These are phyloP conservation scores for Callopanchax toddi DNA, from an alignment of 2,113 vertebrate species.

Conservation along the genomic window DNA sequence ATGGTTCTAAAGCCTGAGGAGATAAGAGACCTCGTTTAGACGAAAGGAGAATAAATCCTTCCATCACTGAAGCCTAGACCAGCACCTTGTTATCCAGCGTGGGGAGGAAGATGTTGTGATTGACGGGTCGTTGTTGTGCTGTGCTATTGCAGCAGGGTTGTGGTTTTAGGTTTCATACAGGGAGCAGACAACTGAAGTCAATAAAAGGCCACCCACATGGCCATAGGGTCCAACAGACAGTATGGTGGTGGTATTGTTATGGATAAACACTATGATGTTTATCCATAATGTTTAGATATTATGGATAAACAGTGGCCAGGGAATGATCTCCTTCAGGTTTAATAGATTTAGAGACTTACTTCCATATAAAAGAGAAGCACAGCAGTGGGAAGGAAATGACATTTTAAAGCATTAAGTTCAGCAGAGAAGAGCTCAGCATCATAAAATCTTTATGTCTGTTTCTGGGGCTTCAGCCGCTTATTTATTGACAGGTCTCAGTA, in stretches of 20 bases:
- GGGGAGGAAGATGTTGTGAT: slow-evolving; percentile 41
- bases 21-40: too few species aligned
- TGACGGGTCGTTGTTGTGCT: slow-evolving; percentile 70
- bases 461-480: slow-evolving; percentile 41
- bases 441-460: too few species aligned
- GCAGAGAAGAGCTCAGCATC: too few species aligned
- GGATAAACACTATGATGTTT: too few species aligned
- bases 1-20: too few species aligned
- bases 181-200: slow-evolving; percentile 64
- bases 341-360: too few species aligned
- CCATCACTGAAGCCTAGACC: too few species aligned
- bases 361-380: too few species aligned
- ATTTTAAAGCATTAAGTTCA: too few species aligned
- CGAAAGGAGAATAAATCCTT: too few species aligned
- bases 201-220: slow-evolving; percentile 69
- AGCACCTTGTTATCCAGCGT: slow-evolving; percentile 19
- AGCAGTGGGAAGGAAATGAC: too few species aligned
- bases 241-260: slow-evolving; percentile 14
- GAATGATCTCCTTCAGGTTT: slow-evolving; percentile 40
- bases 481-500: slow-evolving; percentile 51
- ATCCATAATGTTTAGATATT: slow-evolving; percentile 78
- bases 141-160: slow-evolving; percentile 69
- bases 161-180: slow-evolving; percentile 66
- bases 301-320: slow-evolving; percentile 48
- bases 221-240: slow-evolving; percentile 28